Conservation (phyloP, 2,113 vertebrate genomes). For the Opisthocomus hoazin region DNA sequence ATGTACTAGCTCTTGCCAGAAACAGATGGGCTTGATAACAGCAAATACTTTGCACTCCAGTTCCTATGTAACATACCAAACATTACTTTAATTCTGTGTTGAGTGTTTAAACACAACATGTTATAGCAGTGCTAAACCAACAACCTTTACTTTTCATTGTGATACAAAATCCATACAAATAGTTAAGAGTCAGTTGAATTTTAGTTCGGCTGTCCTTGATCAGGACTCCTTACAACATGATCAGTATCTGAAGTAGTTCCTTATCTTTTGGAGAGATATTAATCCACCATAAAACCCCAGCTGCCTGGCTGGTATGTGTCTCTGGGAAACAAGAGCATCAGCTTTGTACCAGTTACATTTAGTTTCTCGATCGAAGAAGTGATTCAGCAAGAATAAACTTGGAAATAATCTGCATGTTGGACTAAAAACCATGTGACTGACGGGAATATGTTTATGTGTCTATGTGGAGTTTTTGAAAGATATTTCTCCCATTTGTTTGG, state of each 20-base stretch:
- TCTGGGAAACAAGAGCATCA: neutral
- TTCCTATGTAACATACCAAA: neutral
- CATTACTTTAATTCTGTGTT: neutral
- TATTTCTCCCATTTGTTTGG: neutral
- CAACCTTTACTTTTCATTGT: neutral
- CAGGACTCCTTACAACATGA: neutral
- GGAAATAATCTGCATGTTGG: neutral
- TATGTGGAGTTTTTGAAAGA: neutral
- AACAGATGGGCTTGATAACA: slow-evolving; percentile 4
- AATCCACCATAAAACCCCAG: neutral
- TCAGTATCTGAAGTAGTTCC: neutral
- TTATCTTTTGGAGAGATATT: neutral
- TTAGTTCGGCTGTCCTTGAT: neutral
- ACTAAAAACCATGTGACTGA: neutral
- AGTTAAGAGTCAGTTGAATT: neutral
- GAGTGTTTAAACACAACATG: neutral
- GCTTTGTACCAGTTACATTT: neutral
- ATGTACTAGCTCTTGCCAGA: neutral
- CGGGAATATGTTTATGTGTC: neutral
- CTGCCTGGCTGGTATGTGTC: neutral
- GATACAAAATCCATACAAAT: neutral
- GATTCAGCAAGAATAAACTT: neutral
- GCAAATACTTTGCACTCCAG: neutral
- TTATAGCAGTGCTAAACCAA: neutral
- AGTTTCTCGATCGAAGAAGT: neutral